Evolutionary conservation across 2,888 invertebrate genomes (phyloP).

Genomic region (Chrysopilus asiliformis): DNA sequence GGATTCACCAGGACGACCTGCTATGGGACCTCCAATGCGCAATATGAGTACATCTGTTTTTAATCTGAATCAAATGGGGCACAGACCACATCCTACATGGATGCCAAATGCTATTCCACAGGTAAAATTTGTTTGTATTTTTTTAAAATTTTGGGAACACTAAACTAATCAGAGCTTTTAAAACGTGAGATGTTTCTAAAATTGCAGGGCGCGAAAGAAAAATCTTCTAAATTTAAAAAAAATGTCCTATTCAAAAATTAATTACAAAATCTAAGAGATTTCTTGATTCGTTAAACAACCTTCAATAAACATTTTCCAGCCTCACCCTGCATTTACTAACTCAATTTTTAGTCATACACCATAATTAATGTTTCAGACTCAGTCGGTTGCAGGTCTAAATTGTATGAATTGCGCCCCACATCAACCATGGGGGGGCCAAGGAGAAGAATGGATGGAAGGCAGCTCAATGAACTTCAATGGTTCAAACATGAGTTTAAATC

Average conservation of each 20-base stretch:
- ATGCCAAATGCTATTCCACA: slow-evolving; percentile 38
- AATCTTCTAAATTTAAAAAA: too few species aligned
- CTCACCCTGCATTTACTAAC: too few species aligned
- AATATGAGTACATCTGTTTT: slow-evolving; percentile 42
- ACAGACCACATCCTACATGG: slow-evolving; percentile 25
- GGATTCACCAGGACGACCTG: slow-evolving; percentile 7
- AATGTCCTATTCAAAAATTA: too few species aligned
- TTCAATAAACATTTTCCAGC: not conserved
- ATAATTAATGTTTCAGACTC: slow-evolving; percentile 38
- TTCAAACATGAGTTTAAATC: slow-evolving; percentile 44
- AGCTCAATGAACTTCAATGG: slow-evolving; percentile 31
- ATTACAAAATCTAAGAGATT: too few species aligned
- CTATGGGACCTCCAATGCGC: slow-evolving; percentile 14
- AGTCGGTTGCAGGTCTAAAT: slow-evolving; percentile 56
- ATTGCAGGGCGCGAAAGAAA: too few species aligned
- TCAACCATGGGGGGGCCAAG: slow-evolving; percentile 5
- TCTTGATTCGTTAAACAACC: too few species aligned
- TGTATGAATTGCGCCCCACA: slow-evolving; percentile 42
- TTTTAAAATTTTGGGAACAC: too few species aligned
- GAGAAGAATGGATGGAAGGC: slow-evolving; percentile 23
- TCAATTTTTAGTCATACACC: too few species aligned
- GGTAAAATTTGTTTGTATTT: too few species aligned
- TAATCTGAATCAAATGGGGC: slow-evolving; percentile 37
- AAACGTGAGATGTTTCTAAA: too few species aligned
- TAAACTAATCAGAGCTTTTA: too few species aligned